Conservation (phyloP, 2,888 invertebrate species). For the Cybosia mesomella region DNA sequence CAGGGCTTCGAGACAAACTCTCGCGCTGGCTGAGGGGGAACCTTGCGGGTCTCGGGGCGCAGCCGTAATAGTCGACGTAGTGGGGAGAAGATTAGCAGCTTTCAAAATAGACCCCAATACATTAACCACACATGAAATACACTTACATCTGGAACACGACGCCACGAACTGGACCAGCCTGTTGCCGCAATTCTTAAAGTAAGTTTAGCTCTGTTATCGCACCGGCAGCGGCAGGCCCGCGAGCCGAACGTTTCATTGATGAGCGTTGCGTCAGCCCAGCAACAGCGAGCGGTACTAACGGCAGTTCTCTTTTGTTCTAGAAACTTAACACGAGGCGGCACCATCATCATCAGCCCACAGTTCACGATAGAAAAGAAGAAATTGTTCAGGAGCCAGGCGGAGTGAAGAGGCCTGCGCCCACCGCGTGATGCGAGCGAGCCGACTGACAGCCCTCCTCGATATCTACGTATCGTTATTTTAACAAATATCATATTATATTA, state of each 20-base stretch:
- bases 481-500: conserved; percentile 86
- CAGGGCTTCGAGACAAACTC: conserved; percentile 92
- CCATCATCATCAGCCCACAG: conserved; percentile 95
- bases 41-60: conserved; percentile 96
- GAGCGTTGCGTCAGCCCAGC: conserved; percentile 29
- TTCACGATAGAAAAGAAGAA: conserved; percentile 97
- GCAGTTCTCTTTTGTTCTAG: conserved; percentile 79
- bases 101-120: conserved; percentile 95
- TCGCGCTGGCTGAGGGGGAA: conserved; percentile 94
- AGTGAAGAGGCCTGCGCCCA: conserved; percentile 72
- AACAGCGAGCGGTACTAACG: conserved; percentile 52
- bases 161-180: conserved; percentile 95
- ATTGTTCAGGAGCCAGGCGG: conserved; percentile 92
- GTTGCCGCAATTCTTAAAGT: conserved; percentile 96
- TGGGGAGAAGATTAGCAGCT: conserved; percentile 92
- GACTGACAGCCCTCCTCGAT: conserved; percentile 85
- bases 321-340: conserved; percentile 94
- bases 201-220: conserved; percentile 76
- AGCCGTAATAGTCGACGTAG: conserved; percentile 94
- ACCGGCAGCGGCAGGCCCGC: conserved; percentile 1
- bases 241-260: conserved; percentile 16
- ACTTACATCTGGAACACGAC: conserved; percentile 95
- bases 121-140: conserved; percentile 96
- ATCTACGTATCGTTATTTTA: conserved; percentile 85
- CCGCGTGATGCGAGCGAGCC: conserved; percentile 77